A percentile compares a stretch with the other conserved stretches of the same genome.
These are phyloP conservation scores for Regulus satrapa DNA, from an alignment of 2,113 vertebrate species.

Conservation along the genomic window DNA sequence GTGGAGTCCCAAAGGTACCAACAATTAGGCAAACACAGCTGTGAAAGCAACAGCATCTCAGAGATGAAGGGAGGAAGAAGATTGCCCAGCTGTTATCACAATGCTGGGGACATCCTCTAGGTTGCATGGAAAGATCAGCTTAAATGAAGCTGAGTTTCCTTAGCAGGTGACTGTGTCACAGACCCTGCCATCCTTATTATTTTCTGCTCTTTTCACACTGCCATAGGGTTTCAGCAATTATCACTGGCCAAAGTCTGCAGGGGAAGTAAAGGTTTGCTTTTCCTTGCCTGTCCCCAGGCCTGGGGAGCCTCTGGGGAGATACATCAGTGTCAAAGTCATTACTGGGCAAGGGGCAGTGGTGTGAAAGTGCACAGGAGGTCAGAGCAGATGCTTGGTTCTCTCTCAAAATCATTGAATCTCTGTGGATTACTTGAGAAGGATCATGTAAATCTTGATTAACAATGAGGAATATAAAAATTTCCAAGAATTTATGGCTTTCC, in stretches of 20 bases:
- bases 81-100: not conserved
- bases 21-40: not conserved
- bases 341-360: not conserved
- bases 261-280: not conserved
- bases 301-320: not conserved
- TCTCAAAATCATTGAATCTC: not conserved
- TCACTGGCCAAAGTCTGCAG: not conserved
- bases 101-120: not conserved
- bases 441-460: not conserved
- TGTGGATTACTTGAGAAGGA: not conserved
- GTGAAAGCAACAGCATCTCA: not conserved
- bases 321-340: not conserved
- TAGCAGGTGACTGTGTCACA: not conserved
- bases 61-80: not conserved
- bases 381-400: not conserved
- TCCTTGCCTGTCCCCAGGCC: not conserved
- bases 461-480: not conserved
- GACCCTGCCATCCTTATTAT: not conserved
- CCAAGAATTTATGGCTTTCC: not conserved
- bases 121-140: not conserved
- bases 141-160: not conserved
- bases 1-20: not conserved
- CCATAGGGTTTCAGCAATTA: not conserved
- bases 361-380: not conserved
- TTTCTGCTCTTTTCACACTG: conserved; percentile 31